phyloP scores from a whole-genome alignment of 2,797 vertebrate genomes.

The Pempheris klunzingeri region DNA sequence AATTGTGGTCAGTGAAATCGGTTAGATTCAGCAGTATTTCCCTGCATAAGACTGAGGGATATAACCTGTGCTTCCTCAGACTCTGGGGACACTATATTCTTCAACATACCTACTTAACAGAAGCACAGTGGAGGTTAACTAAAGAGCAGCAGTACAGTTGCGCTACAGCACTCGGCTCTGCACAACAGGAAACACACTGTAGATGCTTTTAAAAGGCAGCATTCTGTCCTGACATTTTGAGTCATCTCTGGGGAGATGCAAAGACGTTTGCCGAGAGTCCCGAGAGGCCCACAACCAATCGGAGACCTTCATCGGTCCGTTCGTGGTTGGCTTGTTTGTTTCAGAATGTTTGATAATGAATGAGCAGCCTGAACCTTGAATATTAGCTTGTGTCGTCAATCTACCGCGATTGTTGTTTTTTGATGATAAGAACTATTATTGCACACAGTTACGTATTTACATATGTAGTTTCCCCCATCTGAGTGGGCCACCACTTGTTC shows the following conservation, averaged over 20 bases:
- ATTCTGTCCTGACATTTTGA: conserved; percentile 55
- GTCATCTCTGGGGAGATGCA: conserved; percentile 27
- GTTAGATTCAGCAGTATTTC: neutral
- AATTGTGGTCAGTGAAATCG: neutral
- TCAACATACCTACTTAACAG: conserved; percentile 65
- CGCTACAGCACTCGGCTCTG: conserved; percentile 8
- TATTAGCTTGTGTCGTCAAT: neutral
- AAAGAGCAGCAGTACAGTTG: neutral
- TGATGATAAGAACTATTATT: too few species aligned
- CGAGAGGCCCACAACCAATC: conserved; percentile 9
- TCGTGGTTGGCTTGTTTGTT: conserved; percentile 5
- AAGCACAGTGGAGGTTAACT: conserved; percentile 9
- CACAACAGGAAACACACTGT: conserved; percentile 30
- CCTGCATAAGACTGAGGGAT: conserved; percentile 1
- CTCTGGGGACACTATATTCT: conserved; percentile 58
- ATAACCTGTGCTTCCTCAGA: conserved; percentile 56
- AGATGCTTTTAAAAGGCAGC: conserved; percentile 47
- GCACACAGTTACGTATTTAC: neutral
- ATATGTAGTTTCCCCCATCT: neutral
- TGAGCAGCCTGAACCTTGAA: neutral
- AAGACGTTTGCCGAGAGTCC: conserved; percentile 35
- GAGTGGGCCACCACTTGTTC: conserved; percentile 4
- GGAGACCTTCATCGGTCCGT: conserved; percentile 2
- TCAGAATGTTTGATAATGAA: neutral
- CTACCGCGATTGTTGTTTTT: conserved; percentile 4